Percentiles rank a stretch among this genome's conserved stretches.
These are phyloP conservation scores for Galerucella calmariensis DNA, from an alignment of 2,888 invertebrate species.

Conservation along the genomic window DNA sequence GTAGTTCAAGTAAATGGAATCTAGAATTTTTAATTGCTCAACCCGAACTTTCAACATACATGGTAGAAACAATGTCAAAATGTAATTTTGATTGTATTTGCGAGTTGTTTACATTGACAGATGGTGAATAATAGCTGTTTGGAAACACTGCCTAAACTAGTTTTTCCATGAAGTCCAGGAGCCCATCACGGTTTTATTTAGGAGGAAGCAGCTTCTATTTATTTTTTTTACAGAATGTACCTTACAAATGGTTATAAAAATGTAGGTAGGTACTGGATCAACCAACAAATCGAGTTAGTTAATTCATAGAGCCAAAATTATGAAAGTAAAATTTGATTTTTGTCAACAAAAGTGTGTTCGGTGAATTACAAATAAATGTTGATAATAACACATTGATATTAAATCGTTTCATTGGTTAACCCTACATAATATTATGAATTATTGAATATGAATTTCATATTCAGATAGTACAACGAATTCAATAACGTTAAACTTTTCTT, in stretches of 20 bases:
- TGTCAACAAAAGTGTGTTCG: too few relatives aligned
- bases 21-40: neutral
- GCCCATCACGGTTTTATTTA: neutral
- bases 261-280: neutral
- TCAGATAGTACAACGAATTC: neutral
- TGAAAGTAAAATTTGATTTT: too few relatives aligned
- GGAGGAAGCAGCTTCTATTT: neutral
- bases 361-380: neutral
- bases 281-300: neutral
- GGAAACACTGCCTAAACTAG: conserved; percentile 40
- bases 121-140: conserved; percentile 46
- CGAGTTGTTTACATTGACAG: conserved; percentile 27
- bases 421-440: neutral
- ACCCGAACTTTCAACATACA: neutral
- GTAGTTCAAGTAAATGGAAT: neutral
- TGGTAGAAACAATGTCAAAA: conserved; percentile 28
- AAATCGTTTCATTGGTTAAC: neutral
- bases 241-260: neutral
- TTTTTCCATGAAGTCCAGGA: conserved; percentile 46
- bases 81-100: conserved; percentile 29
- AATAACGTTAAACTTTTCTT: neutral
- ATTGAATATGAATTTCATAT: neutral
- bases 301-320: neutral
- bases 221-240: neutral
- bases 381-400: neutral